phyloP scores from a whole-genome alignment of 2,797 vertebrate species.

The Pseudotriccus pelzelni region DNA sequence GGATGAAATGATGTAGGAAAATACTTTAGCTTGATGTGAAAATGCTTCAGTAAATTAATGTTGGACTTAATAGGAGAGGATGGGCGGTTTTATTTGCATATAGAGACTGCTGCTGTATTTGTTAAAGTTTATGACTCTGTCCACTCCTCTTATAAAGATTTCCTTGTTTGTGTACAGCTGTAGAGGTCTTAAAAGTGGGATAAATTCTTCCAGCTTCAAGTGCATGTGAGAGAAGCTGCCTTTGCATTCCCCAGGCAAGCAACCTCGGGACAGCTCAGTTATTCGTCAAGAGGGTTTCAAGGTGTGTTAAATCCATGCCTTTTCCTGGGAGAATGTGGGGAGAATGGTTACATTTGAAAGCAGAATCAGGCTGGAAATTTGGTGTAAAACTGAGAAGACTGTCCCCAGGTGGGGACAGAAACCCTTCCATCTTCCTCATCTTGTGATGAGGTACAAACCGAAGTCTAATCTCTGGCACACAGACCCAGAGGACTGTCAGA shows the following conservation, averaged over 20 bases:
- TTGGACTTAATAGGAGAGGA: neutral
- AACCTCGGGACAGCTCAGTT: neutral
- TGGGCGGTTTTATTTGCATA: neutral
- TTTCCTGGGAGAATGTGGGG: neutral
- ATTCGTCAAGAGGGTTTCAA: neutral
- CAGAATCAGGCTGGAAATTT: neutral
- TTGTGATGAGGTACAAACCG: neutral
- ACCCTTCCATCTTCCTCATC: neutral
- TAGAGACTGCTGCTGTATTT: neutral
- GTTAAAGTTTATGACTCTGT: constrained; percentile 3
- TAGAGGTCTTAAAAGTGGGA: neutral
- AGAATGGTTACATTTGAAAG: neutral
- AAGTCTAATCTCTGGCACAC: neutral
- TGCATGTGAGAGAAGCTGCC: neutral
- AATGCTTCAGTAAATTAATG: neutral
- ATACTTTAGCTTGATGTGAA: neutral
- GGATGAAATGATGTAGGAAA: neutral
- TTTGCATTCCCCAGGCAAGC: neutral
- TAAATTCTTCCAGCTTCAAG: neutral
- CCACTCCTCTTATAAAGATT: neutral
- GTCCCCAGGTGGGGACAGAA: neutral
- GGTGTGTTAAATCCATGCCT: neutral
- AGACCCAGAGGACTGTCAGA: neutral
- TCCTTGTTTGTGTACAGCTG: constrained; percentile 6
- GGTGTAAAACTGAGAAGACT: neutral